These are phyloP conservation scores for Stenoptilia bipunctidactyla DNA, from an alignment of 2,888 invertebrate genomes.

Conservation along the genomic window DNA sequence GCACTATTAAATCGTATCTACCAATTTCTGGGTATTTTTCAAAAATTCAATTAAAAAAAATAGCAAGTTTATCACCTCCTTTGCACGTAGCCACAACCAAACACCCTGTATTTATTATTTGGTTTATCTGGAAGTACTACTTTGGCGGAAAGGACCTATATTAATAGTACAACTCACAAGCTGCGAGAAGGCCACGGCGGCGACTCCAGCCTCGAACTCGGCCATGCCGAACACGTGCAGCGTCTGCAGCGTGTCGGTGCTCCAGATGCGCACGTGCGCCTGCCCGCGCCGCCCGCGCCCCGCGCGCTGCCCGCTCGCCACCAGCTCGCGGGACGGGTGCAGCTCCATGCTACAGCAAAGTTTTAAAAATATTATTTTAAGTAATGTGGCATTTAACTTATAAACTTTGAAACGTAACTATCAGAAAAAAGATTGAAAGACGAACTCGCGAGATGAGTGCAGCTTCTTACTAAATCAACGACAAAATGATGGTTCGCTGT, in stretches of 20 bases:
- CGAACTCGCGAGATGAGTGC: not conserved
- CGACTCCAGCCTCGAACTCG: constrained; percentile 87
- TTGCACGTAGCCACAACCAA: no score
- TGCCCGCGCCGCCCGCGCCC: constrained; percentile 87
- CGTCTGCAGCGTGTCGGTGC: constrained; percentile 89
- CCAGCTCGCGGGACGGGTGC: constrained; percentile 88
- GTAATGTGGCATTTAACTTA: no score
- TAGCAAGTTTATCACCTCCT: no score
- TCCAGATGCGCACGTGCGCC: constrained; percentile 93
- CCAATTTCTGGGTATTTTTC: no score
- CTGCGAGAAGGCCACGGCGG: constrained; percentile 91
- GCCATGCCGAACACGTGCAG: constrained; percentile 93
- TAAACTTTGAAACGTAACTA: no score
- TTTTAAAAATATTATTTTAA: no score
- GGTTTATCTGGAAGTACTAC: no score
- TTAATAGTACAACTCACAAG: constrained; percentile 79
- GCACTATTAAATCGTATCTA: no score
- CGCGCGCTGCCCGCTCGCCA: constrained; percentile 90
- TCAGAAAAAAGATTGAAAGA: no score
- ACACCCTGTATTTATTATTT: no score
- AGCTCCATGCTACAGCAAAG: constrained; percentile 79
- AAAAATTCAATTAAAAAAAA: no score
- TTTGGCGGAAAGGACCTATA: no score
- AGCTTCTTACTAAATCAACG: not conserved
- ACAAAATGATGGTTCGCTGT: not conserved